Evolutionary conservation across 2,797 vertebrate species (phyloP).

Genomic region (Anas bernieri): DNA sequence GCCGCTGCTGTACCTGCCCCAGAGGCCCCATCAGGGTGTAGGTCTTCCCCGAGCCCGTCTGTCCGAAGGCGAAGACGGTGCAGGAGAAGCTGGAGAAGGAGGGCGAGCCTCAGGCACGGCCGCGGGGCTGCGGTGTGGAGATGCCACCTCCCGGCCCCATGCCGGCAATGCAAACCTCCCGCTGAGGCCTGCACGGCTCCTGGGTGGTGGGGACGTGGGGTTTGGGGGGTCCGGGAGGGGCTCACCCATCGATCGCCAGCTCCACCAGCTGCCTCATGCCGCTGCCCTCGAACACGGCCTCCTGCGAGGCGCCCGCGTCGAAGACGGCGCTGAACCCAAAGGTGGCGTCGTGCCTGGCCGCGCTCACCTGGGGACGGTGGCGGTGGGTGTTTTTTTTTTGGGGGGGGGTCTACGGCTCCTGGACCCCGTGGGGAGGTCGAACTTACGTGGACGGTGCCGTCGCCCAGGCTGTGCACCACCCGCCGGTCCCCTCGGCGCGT

Average conservation of each 20-base stretch:
- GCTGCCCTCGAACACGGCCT: slow-evolving; percentile 75
- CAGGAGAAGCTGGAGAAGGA: slow-evolving; percentile 75
- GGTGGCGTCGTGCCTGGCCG: slow-evolving; percentile 59
- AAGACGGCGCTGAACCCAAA: slow-evolving; percentile 77
- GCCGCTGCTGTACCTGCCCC: slow-evolving; percentile 44
- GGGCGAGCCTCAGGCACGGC: neutral
- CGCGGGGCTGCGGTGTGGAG: neutral
- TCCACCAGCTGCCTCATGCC: slow-evolving; percentile 76
- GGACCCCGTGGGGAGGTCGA: fast-evolving
- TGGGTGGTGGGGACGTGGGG: fast-evolving
- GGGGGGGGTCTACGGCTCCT: fast-evolving
- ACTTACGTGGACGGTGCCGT: slow-evolving; percentile 72
- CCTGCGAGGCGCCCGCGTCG: slow-evolving; percentile 73
- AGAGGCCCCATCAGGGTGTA: slow-evolving; percentile 81
- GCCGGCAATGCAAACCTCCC: neutral
- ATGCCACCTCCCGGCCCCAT: slow-evolving; percentile 43
- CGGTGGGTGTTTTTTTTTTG: neutral
- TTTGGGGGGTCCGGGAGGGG: fast-evolving
- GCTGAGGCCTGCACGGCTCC: fast-evolving
- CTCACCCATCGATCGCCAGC: slow-evolving; percentile 76
- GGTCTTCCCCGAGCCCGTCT: slow-evolving; percentile 82
- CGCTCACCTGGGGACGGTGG: slow-evolving; percentile 25
- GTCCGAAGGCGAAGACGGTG: slow-evolving; percentile 81
- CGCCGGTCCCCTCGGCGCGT: slow-evolving; percentile 64
- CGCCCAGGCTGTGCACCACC: slow-evolving; percentile 73